Evolutionary conservation across 2,888 invertebrate species (phyloP), one percentile per base, ranked within the genome.

Genomic region (Cephus rjabovi): DNA sequence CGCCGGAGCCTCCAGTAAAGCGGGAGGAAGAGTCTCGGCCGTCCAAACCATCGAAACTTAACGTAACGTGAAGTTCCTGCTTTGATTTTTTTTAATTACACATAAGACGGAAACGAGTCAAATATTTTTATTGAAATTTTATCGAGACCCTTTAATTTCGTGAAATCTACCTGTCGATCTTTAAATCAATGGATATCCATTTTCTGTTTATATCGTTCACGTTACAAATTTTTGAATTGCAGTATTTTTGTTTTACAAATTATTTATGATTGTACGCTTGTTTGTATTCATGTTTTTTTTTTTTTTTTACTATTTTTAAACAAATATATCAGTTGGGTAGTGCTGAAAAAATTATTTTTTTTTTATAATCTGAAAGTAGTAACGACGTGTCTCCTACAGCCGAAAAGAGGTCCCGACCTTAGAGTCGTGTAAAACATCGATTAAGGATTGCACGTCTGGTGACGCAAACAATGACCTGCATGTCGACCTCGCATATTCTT

Each of bases 391-490:
- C 40, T 9, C 40, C 15, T 23, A 2, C 23, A 56, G 23, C 40
- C 40, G 40, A 6, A 56, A 56, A 4, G 9, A 56, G 40, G 23
- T 56, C 23, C 23, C 6, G 23, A 56, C 40, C 23, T 56, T 56
- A 2, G 9, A 56, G 2, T 23, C 40, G 6, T 2, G 23, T 56
- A 23, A 56, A 23, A 56, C 40, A 56, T 56, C 9, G 40, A 56
- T 56, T 56, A 56, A 56, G 23, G 40, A 56, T 56, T 12, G 40
- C 6, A 35, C 79, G 84, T 84, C 86, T 84, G 85, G 83, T 89
- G 90, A 89, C 90, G 90, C 84, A 90, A 89, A 89, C 86, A 88
- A 88, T 88, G 89, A 90, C 89, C 90, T 85, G 87, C 82, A 83
- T 84, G 85, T 80, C 82, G 86, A 83, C 83, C 84, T 81, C 81